Evolutionary conservation across 2,113 vertebrate species (phyloP).

Genomic region (Oriolus oriolus): DNA sequence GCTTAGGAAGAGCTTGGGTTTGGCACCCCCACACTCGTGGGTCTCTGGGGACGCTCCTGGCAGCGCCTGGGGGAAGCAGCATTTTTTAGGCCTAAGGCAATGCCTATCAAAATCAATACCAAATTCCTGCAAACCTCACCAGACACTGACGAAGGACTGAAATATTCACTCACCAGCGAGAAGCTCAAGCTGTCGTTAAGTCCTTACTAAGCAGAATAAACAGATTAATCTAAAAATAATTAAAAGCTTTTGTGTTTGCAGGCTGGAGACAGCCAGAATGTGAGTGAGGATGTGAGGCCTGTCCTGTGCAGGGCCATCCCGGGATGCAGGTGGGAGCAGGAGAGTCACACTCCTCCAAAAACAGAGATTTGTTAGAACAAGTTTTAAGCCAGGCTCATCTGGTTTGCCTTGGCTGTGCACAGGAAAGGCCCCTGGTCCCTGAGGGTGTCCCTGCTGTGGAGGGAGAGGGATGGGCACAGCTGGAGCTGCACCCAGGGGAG

Average conservation of each 20-base stretch:
- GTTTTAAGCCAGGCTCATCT: not conserved
- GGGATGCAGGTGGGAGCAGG: not conserved
- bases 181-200: not conserved
- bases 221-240: not conserved
- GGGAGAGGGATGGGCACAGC: not conserved
- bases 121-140: not conserved
- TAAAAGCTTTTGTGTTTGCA: not conserved
- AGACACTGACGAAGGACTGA: not conserved
- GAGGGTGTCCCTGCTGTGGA: not conserved
- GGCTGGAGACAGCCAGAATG: rapidly evolving
- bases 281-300: rapidly evolving
- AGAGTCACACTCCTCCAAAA: not conserved
- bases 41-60: not conserved
- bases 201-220: not conserved
- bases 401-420: not conserved
- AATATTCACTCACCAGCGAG: not conserved
- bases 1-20: not conserved
- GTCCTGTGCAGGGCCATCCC: rapidly evolving
- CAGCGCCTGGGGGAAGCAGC: not conserved
- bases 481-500: not conserved
- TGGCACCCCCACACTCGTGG: not conserved
- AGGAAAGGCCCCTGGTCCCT: not conserved
- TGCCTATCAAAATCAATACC: not conserved
- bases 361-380: not conserved
- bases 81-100: not conserved